Evolutionary conservation across 2,888 invertebrate species (phyloP), one percentile per base, ranked within the genome.

Genomic region (Dryobota labecula): DNA sequence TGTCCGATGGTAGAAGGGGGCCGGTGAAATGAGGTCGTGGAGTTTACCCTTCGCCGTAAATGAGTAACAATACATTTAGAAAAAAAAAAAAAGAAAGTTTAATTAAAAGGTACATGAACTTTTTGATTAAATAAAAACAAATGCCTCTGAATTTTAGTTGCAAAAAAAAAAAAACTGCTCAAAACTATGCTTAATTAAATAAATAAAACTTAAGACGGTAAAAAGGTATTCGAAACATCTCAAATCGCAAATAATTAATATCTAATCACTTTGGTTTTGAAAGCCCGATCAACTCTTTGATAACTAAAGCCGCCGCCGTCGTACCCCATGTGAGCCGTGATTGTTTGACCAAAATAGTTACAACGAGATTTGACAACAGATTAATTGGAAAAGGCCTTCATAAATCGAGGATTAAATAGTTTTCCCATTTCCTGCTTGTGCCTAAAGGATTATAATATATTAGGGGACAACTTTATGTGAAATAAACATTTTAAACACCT

Each of bases 301-400:
- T 41, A 41, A 54, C 13, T 64, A 54, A 74, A 64, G 47, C 54
- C 75, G 8, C 54, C 75, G 8, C 45, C 54, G 74, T 74, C 75
- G 54, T 13, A 54, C 38, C 24, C 64, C 30, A 18, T 24, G 45
- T 54, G 41, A 47, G 30, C 45, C 20, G 13, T 15, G 74, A 74
- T 71, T 58, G 49, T 51, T 67, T 66, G 51, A 45, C 38, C 67
- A 30, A 76, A 74, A 74, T 76, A 74, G 76, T 76, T 33, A 24
- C 41, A 45, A 20, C 57, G 18, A 27, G 36, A 57, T 75, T 73
- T 45, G 30, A 66, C 73, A 30, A 66, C 56, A 57, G 76, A 75
- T 75, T 73, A 49, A n/a, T 57, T 24, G 20, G 27, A 43, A 73
- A 56, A 73, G 56, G n/a, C 30, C 51, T 38, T 43, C 30, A 33